Evolutionary conservation across 2,113 vertebrate species (phyloP).

Genomic region (Neopipo cinnamomea): DNA sequence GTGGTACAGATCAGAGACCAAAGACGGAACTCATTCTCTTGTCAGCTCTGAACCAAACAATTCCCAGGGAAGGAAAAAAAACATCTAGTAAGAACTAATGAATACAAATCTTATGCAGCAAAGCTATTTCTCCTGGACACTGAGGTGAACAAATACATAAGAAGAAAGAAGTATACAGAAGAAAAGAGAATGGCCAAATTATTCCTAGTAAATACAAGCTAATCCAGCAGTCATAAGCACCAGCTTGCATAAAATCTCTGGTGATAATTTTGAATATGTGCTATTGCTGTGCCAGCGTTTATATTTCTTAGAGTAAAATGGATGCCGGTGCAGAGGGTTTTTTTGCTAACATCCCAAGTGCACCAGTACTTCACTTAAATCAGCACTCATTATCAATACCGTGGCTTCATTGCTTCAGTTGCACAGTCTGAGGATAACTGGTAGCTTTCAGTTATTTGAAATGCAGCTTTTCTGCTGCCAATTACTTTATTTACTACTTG

Average conservation of each 20-base stretch:
- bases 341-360: background rate
- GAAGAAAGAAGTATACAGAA: background rate
- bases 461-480: background rate
- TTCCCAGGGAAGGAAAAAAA: background rate
- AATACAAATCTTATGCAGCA: background rate
- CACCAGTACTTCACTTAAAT: background rate
- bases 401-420: background rate
- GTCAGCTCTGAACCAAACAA: background rate
- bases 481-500: slow-evolving; percentile 15
- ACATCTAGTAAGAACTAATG: background rate
- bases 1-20: background rate
- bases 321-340: background rate
- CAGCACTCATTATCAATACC: background rate
- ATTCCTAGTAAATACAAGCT: background rate
- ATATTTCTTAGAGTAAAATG: background rate
- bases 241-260: background rate
- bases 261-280: background rate
- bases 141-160: background rate
- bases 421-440: background rate
- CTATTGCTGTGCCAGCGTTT: background rate
- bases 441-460: background rate
- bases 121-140: background rate
- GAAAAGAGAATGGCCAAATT: background rate
- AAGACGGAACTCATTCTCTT: background rate
- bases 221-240: background rate